A percentile compares a stretch with the other conserved stretches of the same genome.
Conservation (phyloP, 2,888 invertebrate species). For the Scelioninae gen. 2 region DNA sequence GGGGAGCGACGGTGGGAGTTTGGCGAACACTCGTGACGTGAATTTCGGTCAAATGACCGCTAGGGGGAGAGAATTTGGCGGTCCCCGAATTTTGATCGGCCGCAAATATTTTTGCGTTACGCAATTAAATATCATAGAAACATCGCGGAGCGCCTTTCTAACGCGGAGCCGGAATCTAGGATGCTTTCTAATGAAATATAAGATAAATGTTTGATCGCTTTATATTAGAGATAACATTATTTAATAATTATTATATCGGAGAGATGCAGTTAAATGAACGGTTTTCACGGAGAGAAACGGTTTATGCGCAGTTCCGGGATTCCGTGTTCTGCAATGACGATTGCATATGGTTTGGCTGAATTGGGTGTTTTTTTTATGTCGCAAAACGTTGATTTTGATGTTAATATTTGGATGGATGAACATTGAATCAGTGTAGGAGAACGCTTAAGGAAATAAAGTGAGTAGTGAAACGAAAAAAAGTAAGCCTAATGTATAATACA, state of each 20-base stretch:
- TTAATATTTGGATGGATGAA: too few species aligned
- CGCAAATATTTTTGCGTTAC: constrained; percentile 4
- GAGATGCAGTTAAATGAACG: constrained; percentile 27
- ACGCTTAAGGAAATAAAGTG: too few species aligned
- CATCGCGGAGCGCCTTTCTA: constrained; percentile 39
- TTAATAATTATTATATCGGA: constrained; percentile 32
- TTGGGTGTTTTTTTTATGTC: too few species aligned
- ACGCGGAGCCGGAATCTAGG: constrained; percentile 34
- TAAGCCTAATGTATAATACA: too few species aligned
- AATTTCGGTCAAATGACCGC: too few species aligned
- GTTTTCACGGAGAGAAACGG: constrained; percentile 10
- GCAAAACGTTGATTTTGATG: too few species aligned
- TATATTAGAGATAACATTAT: constrained; percentile 32
- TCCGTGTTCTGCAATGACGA: not conserved
- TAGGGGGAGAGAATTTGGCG: too few species aligned
- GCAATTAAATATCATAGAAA: constrained; percentile 40
- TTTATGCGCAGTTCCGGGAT: constrained; percentile 4
- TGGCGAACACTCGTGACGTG: too few species aligned
- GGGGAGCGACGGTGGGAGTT: too few species aligned
- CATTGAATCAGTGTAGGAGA: too few species aligned
- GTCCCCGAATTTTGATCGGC: constrained; percentile 20
- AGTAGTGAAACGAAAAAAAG: too few species aligned
- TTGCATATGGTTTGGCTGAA: too few species aligned
- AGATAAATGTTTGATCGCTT: constrained; percentile 31
- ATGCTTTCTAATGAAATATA: constrained; percentile 52